Conservation (phyloP, 2,113 vertebrate species). For the Noturus placidus region DNA sequence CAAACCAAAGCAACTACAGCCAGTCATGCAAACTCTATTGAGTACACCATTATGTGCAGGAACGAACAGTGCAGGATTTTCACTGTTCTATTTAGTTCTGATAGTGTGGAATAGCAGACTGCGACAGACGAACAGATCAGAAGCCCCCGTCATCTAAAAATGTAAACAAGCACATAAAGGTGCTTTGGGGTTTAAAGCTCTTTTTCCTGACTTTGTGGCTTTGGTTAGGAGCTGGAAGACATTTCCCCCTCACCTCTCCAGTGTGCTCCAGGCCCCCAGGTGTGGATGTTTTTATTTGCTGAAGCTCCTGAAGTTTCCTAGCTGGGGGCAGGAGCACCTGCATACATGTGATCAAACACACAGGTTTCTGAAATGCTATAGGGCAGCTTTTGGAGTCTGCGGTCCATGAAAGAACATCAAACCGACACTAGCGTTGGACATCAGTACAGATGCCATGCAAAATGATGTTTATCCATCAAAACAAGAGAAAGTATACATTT, state of each 20-base stretch:
- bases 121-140: neutral
- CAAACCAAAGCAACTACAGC: neutral
- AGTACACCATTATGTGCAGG: neutral
- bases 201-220: constrained; percentile 47
- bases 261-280: constrained; percentile 56
- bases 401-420: constrained; percentile 48
- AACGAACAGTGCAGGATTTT: neutral
- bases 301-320: constrained; percentile 57
- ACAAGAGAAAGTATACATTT: neutral
- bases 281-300: constrained; percentile 63
- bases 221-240: constrained; percentile 10
- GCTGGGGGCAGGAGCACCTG: constrained; percentile 52
- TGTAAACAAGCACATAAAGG: constrained; percentile 8
- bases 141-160: constrained; percentile 12
- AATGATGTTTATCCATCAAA: neutral
- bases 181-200: constrained; percentile 7
- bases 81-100: neutral
- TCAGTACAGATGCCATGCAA: constrained; percentile 5
- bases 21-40: neutral
- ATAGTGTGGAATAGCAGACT: neutral
- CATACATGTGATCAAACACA: constrained; percentile 35
- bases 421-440: neutral
- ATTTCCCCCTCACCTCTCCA: constrained; percentile 23
- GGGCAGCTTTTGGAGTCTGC: constrained; percentile 52
- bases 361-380: constrained; percentile 33